These are phyloP conservation scores for Apogon hyalosoma DNA, from an alignment of 2,797 vertebrate species.

Conservation along the genomic window DNA sequence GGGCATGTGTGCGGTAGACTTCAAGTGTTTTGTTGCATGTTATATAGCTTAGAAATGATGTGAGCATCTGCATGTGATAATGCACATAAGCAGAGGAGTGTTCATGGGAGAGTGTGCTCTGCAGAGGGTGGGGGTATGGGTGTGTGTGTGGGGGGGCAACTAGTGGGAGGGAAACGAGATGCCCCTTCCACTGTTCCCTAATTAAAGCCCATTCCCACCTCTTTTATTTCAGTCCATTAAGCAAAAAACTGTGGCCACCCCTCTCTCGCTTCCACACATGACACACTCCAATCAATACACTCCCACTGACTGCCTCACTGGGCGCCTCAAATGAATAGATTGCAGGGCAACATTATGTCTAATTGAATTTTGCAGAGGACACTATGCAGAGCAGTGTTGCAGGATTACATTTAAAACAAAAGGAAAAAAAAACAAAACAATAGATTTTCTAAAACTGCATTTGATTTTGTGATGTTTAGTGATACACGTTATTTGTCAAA, in stretches of 20 bases:
- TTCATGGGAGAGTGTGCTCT: constrained; percentile 12
- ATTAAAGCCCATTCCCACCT: constrained; percentile 93
- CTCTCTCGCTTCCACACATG: constrained; percentile 88
- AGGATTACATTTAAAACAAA: constrained; percentile 39
- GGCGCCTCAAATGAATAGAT: constrained; percentile 88
- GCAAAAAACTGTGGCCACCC: constrained; percentile 90
- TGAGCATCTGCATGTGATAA: too few species aligned
- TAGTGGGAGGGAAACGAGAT: constrained; percentile 84
- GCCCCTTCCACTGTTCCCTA: constrained; percentile 89
- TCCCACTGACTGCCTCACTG: constrained; percentile 88
- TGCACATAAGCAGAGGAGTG: too few species aligned
- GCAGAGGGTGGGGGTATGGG: neutral
- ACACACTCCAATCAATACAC: constrained; percentile 92
- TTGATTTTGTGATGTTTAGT: neutral
- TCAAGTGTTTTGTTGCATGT: neutral
- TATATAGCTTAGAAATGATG: too few species aligned
- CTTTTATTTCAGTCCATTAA: constrained; percentile 97
- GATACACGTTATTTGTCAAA: neutral
- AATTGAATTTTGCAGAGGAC: constrained; percentile 88
- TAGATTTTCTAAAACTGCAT: neutral
- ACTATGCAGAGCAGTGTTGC: constrained; percentile 53
- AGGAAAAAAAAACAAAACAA: constrained; percentile 1
- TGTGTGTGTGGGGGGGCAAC: constrained; percentile 43
- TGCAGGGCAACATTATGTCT: constrained; percentile 88
- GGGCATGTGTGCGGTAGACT: constrained; percentile 7